Base-by-base conservation (phyloP, 2,113 vertebrate species). In the Oryzias javanicus region DNA sequence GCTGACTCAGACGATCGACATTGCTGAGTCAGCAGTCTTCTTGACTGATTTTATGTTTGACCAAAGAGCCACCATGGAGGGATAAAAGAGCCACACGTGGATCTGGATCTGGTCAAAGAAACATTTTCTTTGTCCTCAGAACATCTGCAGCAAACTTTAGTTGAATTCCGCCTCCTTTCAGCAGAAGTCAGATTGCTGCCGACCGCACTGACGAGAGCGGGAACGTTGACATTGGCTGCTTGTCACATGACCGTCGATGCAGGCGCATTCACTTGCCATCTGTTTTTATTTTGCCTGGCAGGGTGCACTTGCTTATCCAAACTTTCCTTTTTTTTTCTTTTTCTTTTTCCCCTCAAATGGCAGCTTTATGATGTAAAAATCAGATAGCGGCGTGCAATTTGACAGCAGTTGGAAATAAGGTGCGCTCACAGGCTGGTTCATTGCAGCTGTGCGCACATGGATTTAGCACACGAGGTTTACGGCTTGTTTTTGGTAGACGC, bases 171-270 rank as follows among this genome's bases (percentile, higher is more conserved):
- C 50, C 20, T 40, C 19, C 15, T 20, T 47, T 54, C 24, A 53
- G 41, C 48, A 45, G 18, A 70, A 47, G 35, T 62, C 19, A 74
- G 27, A 74, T 79, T 49, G 49, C 62, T 63, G 57, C 50, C 69
- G 60, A 60, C 64, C 61, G 50, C 48, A 46, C 60, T 68, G 64
- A 72, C 5, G n/a, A 49, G 55, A 57, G 51, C 42, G 42, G 42
- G 59, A 59, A 48, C 56, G 54, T 79, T 86, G 74, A 55, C 77
- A 67, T 75, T 82, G 79, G 64, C 63, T 16, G 64, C 3, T 42
- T 60, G 76, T 60, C 47, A 70, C 52, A 74, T 51, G 35, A 42
- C 55, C 65, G 65, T 88, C 78, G 58, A 65, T 77, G 62, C 22
- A 2, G 14, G 42, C 40, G 48, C 55, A 76, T 65, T 60, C 49